These are phyloP conservation scores for Epizoanthus illoricatus DNA, from an alignment of 92 coral and sea anemone species.

Conservation along the genomic window DNA sequence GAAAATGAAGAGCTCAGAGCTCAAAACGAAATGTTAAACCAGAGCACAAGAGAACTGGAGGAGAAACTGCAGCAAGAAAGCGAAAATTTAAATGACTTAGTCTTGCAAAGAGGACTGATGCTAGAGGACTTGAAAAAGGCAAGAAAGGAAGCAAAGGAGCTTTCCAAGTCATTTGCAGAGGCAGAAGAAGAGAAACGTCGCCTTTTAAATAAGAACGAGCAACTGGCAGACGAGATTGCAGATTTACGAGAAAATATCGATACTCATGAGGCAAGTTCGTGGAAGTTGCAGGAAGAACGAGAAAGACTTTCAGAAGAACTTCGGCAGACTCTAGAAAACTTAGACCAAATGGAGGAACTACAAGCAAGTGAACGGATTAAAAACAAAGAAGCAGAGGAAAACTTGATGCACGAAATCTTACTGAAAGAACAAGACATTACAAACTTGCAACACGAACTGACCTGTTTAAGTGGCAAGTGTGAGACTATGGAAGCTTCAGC, in stretches of 20 bases:
- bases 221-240: slow-evolving; percentile 44
- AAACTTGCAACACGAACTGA: slow-evolving; percentile 65
- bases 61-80: slow-evolving; percentile 25
- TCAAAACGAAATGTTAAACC: slow-evolving; percentile 30
- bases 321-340: slow-evolving; percentile 29
- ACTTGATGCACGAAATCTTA: slow-evolving; percentile 57
- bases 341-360: slow-evolving; percentile 16
- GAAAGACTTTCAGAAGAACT: slow-evolving; percentile 43
- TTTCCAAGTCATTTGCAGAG: slow-evolving; percentile 25
- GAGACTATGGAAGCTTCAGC: slow-evolving; percentile 22
- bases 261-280: slow-evolving; percentile 21
- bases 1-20: slow-evolving; percentile 37
- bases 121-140: slow-evolving; percentile 28
- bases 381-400: slow-evolving; percentile 51
- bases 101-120: background rate
- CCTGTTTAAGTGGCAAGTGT: slow-evolving; percentile 41
- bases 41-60: slow-evolving; percentile 37
- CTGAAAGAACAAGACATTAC: slow-evolving; percentile 65
- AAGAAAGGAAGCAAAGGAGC: slow-evolving; percentile 20
- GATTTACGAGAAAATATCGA: slow-evolving; percentile 33
- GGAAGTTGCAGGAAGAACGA: slow-evolving; percentile 43
- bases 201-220: slow-evolving; percentile 34
- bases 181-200: slow-evolving; percentile 28
- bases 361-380: slow-evolving; percentile 30
- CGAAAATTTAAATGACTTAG: slow-evolving; percentile 21